These are phyloP conservation scores for Orycteropus afer DNA, from an alignment of 2,113 vertebrate genomes.

Conservation along the genomic window DNA sequence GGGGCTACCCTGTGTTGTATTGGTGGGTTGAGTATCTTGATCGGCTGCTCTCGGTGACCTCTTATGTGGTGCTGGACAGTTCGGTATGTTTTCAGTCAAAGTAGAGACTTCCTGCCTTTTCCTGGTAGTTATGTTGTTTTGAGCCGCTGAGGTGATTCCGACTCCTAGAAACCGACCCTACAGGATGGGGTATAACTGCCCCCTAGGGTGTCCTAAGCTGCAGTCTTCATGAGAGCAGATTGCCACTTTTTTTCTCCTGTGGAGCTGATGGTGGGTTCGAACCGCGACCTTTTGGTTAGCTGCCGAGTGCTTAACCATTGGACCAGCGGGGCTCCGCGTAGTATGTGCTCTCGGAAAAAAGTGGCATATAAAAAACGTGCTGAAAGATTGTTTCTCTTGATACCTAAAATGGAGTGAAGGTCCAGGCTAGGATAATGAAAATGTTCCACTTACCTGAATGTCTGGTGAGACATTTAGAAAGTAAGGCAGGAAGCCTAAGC, in stretches of 20 bases:
- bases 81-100: neutral
- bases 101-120: neutral
- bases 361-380: neutral
- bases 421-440: neutral
- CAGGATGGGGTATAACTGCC: neutral
- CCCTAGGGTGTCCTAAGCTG: neutral
- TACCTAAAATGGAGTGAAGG: neutral
- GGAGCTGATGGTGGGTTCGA: too few relatives aligned
- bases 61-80: neutral
- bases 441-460: neutral
- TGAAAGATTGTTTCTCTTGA: neutral
- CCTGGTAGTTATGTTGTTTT: neutral
- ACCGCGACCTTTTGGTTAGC: neutral
- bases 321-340: neutral
- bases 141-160: neutral
- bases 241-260: too few relatives aligned
- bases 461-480: neutral
- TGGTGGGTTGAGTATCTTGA: neutral
- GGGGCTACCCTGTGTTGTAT: accelerated
- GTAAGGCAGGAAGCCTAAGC: neutral
- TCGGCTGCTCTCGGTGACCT: neutral
- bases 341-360: neutral
- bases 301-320: neutral
- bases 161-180: neutral
- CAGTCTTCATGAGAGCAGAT: too few relatives aligned